Evolutionary conservation across 1,140 invertebrate genomes (phyloP).

Genomic region (Acromyrmex heyeri): DNA sequence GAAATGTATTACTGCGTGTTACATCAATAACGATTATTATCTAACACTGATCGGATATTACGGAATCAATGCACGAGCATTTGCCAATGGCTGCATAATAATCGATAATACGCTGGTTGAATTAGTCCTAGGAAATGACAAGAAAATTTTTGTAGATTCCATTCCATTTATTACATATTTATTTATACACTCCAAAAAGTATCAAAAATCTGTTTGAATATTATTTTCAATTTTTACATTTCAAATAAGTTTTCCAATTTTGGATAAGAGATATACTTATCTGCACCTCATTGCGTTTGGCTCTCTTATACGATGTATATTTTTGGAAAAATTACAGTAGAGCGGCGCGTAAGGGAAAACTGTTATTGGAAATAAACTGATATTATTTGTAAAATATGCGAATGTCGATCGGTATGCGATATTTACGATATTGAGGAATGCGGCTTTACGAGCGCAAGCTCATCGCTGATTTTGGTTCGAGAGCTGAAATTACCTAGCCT

Average conservation of each 20-base stretch:
- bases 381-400: constrained; percentile 4
- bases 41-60: constrained; percentile 10
- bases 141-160: neutral
- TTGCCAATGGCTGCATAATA: neutral
- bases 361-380: constrained; percentile 13
- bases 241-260: constrained; percentile 14
- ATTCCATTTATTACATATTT: neutral
- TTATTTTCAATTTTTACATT: neutral
- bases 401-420: neutral
- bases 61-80: neutral
- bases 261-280: neutral
- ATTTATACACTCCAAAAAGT: neutral
- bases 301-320: neutral
- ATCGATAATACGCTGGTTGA: neutral
- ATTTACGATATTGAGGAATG: constrained; percentile 50
- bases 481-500: constrained; percentile 19
- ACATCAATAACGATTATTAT: neutral
- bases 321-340: neutral
- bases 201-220: neutral
- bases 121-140: neutral
- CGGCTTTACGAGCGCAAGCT: neutral
- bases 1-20: neutral
- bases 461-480: neutral
- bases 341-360: too few species aligned
- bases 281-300: neutral